phyloP scores from a whole-genome alignment of 2,113 vertebrate species.

The Oxyruncus cristatus region DNA sequence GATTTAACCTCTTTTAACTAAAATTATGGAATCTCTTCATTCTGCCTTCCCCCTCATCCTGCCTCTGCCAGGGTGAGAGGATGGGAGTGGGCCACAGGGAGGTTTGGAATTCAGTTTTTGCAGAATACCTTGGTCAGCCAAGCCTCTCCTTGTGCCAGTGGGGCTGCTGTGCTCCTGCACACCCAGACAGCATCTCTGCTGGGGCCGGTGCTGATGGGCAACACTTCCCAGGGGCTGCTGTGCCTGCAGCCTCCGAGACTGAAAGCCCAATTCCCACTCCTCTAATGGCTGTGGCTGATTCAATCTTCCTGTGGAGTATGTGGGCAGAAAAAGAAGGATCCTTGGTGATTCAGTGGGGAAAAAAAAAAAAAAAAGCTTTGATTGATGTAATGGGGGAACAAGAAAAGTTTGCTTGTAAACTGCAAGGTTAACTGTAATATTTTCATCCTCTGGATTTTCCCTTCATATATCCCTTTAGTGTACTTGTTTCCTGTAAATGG shows the following conservation, averaged over 20 bases:
- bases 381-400: not conserved
- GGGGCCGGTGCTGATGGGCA: fast-evolving
- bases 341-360: not conserved
- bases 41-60: not conserved
- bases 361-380: not conserved
- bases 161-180: not conserved
- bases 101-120: not conserved
- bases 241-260: not conserved
- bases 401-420: not conserved
- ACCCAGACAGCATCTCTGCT: not conserved
- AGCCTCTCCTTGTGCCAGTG: not conserved
- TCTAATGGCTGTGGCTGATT: too few species aligned
- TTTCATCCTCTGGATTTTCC: not conserved
- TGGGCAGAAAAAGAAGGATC: not conserved
- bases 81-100: not conserved
- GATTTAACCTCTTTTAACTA: not conserved
- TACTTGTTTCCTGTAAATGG: not conserved
- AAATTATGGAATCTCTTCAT: not conserved
- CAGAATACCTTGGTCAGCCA: not conserved
- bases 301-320: fast-evolving
- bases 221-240: not conserved
- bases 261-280: fast-evolving
- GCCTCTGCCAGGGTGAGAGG: not conserved
- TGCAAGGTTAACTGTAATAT: not conserved
- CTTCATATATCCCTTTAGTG: not conserved